These are phyloP conservation scores for Tetramorium parvispinum DNA, from an alignment of 1,140 invertebrate genomes.

Conservation along the genomic window DNA sequence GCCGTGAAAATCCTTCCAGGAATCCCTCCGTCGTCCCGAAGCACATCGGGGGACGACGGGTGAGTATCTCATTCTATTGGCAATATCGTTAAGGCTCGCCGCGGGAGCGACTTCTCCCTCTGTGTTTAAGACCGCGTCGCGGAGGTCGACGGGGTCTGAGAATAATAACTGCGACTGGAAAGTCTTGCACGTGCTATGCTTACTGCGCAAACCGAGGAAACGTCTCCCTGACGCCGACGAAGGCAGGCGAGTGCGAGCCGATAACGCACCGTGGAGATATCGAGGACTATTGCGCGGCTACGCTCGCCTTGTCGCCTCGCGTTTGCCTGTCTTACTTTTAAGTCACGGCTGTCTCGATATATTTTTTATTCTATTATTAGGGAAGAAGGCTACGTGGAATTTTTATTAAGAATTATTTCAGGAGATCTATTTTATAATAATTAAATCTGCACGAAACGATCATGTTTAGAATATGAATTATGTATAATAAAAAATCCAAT, in stretches of 20 bases:
- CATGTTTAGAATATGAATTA: background rate
- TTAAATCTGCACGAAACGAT: background rate
- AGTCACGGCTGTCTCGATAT: background rate
- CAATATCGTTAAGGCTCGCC: conserved; percentile 55
- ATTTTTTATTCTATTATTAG: background rate
- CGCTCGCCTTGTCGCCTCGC: background rate
- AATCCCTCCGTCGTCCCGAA: conserved; percentile 18
- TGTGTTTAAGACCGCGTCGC: background rate
- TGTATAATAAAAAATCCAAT: background rate
- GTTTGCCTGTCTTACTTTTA: background rate
- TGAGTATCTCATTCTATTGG: conserved; percentile 51
- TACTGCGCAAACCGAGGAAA: background rate
- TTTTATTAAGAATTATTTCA: background rate
- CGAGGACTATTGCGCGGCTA: background rate
- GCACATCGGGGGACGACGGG: background rate
- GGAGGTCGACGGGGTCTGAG: background rate
- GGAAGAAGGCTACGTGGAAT: background rate
- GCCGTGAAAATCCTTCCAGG: conserved; percentile 49
- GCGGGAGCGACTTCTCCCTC: background rate
- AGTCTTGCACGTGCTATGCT: background rate
- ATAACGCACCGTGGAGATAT: background rate
- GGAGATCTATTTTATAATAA: background rate
- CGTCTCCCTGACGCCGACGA: background rate
- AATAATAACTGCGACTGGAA: conserved; percentile 22
- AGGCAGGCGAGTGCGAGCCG: background rate